phyloP scores from a whole-genome alignment of 2,797 vertebrate genomes.

The Heteromormyrus szaboi region DNA sequence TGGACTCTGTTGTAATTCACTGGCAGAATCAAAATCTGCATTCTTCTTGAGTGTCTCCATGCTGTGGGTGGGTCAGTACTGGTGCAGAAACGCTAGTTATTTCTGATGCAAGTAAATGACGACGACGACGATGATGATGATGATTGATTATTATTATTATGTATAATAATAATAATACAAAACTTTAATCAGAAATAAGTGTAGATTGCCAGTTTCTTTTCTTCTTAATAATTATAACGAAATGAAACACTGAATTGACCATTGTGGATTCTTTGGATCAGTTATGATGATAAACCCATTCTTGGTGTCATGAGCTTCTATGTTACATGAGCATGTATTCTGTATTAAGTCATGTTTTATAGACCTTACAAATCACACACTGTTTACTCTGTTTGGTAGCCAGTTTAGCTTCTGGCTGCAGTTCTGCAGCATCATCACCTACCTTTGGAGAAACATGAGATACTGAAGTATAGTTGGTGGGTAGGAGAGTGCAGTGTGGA shows the following conservation, averaged over 20 bases:
- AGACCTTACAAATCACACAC: background rate
- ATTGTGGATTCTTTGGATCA: background rate
- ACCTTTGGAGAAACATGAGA: background rate
- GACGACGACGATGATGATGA: background rate
- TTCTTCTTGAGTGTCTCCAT: slow-evolving; percentile 18
- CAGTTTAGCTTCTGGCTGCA: background rate
- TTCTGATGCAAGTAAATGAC: background rate
- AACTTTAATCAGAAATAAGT: background rate
- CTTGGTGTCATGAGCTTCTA: background rate
- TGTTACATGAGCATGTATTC: background rate
- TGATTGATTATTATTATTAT: background rate
- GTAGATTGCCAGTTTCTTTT: background rate
- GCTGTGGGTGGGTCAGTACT: slow-evolving; percentile 9
- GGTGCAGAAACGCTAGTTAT: background rate
- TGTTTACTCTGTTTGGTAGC: background rate
- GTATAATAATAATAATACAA: background rate
- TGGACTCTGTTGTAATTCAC: slow-evolving; percentile 21
- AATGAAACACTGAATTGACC: background rate
- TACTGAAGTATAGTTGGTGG: background rate
- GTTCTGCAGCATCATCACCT: background rate
- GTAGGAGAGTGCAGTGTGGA: background rate
- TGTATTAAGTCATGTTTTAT: background rate
- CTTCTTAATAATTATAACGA: background rate
- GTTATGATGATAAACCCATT: background rate
- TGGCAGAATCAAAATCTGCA: slow-evolving; percentile 16